A percentile compares a stretch with the other conserved stretches of the same genome.
Evolutionary conservation across 1,140 invertebrate genomes (phyloP).

Genomic region (Drosophila persimilis): DNA sequence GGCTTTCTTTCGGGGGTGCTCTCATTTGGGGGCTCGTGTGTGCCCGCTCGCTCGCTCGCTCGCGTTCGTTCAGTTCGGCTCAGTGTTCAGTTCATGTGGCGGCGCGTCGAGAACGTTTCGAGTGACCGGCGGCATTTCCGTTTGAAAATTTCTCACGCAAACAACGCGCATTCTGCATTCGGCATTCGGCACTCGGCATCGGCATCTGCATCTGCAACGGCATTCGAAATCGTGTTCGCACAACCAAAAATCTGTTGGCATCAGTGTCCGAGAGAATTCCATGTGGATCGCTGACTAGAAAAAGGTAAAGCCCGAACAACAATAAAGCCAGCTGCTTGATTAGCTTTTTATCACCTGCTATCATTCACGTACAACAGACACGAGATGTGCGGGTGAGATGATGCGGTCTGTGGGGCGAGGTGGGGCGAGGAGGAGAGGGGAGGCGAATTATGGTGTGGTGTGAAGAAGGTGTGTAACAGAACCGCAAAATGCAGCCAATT

Average conservation of each 20-base stretch:
- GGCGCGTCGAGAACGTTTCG: conserved; percentile 61
- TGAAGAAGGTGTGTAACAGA: no score
- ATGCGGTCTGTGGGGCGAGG: neutral
- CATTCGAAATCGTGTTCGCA: conserved; percentile 4
- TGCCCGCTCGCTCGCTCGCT: conserved; percentile 38
- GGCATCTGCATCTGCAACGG: conserved; percentile 41
- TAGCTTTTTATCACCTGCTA: conserved; percentile 36
- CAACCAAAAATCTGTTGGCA: conserved; percentile 16
- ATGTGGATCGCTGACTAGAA: conserved; percentile 21
- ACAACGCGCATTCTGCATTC: conserved; percentile 22
- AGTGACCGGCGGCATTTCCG: conserved; percentile 4
- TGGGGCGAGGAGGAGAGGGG: neutral
- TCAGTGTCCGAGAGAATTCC: neutral
- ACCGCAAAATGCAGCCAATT: conserved; percentile 55
- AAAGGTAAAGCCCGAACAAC: conserved; percentile 29
- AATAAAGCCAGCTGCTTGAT: conserved; percentile 27
- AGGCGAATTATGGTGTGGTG: no score
- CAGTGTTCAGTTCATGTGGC: conserved; percentile 73
- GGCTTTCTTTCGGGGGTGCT: conserved; percentile 45
- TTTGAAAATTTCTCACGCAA: conserved; percentile 34
- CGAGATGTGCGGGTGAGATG: neutral
- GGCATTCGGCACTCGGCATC: no score
- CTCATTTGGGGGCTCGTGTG: conserved; percentile 26
- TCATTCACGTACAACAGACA: conserved; percentile 2
- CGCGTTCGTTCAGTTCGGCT: conserved; percentile 63